These are phyloP conservation scores for Rattus rattus DNA, from an alignment of 2,113 vertebrate genomes.

Conservation along the genomic window DNA sequence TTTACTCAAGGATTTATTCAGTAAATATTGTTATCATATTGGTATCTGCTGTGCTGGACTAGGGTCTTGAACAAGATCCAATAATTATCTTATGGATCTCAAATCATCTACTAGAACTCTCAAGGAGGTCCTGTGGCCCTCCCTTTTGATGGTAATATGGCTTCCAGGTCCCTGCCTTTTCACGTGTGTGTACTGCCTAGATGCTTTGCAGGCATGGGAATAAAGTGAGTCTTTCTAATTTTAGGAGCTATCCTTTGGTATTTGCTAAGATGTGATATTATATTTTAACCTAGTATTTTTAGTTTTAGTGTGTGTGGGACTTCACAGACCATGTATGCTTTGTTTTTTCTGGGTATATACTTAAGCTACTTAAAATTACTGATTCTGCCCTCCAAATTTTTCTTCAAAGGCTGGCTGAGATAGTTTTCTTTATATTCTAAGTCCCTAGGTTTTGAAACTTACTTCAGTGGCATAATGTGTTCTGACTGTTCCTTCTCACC, in stretches of 20 bases:
- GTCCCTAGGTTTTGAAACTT: constrained; percentile 16
- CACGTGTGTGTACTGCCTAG: neutral
- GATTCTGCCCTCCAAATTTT: neutral
- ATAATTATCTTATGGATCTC: neutral
- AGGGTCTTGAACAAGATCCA: constrained; percentile 27
- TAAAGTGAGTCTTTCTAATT: constrained; percentile 5
- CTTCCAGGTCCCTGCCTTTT: neutral
- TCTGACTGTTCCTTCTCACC: neutral
- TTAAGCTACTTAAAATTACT: constrained; percentile 4
- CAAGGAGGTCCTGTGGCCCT: neutral
- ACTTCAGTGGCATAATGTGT: neutral
- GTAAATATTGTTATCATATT: constrained; percentile 35
- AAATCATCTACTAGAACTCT: constrained; percentile 50
- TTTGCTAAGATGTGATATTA: constrained; percentile 13
- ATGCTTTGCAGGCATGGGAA: neutral
- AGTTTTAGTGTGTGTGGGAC: constrained; percentile 17
- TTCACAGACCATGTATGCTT: neutral
- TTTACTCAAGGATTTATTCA: constrained; percentile 33
- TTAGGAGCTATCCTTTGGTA: constrained; percentile 52
- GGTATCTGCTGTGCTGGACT: neutral
- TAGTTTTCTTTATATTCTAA: neutral
- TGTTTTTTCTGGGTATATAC: neutral
- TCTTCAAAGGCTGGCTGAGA: constrained; percentile 10
- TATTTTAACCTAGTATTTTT: constrained; percentile 42
- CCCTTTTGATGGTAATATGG: neutral